These are phyloP conservation scores for Bombus waltoni DNA, from an alignment of 1,140 invertebrate genomes.

Conservation along the genomic window DNA sequence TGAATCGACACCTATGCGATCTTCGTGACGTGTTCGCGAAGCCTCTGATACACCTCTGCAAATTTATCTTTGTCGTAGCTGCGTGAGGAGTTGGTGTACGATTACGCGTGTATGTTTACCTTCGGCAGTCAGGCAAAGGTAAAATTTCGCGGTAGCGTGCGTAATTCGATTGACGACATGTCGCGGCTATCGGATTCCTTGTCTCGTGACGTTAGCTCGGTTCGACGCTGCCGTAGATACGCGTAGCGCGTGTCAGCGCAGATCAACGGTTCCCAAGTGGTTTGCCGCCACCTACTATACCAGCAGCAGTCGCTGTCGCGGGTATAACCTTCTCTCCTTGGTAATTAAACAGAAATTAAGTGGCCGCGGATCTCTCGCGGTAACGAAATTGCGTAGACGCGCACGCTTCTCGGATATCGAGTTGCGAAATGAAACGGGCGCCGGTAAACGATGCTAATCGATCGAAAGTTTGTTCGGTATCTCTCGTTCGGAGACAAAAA, in stretches of 20 bases:
- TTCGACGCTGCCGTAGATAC: neutral
- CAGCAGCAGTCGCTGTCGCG: neutral
- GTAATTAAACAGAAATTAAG: slow-evolving; percentile 39
- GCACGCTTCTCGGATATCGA: neutral
- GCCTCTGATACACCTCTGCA: neutral
- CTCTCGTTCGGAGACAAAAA: too few relatives aligned
- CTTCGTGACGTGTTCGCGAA: neutral
- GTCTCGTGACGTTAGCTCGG: neutral
- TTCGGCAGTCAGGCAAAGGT: neutral
- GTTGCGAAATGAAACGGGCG: slow-evolving; percentile 8
- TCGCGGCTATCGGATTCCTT: slow-evolving; percentile 31
- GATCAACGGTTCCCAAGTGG: too few relatives aligned
- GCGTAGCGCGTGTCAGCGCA: too few relatives aligned
- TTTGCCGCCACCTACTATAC: too few relatives aligned
- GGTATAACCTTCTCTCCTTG: neutral
- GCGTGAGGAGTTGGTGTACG: neutral
- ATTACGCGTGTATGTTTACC: neutral
- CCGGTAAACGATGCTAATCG: neutral
- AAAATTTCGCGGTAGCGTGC: slow-evolving; percentile 30
- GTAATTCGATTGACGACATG: slow-evolving; percentile 43
- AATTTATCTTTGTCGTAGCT: neutral
- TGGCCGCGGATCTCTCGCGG: slow-evolving; percentile 7
- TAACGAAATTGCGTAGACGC: slow-evolving; percentile 5
- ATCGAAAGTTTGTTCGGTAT: neutral
- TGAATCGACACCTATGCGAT: neutral